Conservation (phyloP, 2,888 invertebrate genomes). For the Himalopsyche anomala region DNA sequence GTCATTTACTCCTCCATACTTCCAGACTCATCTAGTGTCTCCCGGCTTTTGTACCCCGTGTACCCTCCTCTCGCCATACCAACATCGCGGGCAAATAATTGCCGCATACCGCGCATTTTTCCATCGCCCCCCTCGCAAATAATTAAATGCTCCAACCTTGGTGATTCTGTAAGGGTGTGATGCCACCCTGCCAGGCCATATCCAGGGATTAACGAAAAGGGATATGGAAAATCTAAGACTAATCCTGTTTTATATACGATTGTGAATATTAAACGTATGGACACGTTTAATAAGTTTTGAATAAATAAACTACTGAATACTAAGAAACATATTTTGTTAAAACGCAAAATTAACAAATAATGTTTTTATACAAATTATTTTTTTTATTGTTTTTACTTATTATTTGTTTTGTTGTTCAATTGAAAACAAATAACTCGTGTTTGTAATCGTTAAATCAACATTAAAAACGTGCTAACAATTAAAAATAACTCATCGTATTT, state of each 20-base stretch:
- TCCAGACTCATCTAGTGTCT: not conserved
- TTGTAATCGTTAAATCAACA: no score
- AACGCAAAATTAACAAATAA: no score
- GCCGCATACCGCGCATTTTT: constrained; percentile 65
- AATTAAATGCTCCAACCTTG: constrained; percentile 63
- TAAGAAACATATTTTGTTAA: no score
- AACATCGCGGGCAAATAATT: constrained; percentile 60
- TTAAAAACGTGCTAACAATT: no score
- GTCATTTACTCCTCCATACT: constrained; percentile 6
- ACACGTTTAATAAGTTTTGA: no score
- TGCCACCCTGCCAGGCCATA: constrained; percentile 5
- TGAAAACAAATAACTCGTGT: no score
- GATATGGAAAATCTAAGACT: not conserved
- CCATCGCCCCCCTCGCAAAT: constrained; percentile 64
- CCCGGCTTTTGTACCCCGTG: constrained; percentile 47
- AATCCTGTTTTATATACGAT: not conserved
- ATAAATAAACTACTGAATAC: no score
- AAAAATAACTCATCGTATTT: no score
- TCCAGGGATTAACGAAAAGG: not conserved
- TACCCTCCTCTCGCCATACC: constrained; percentile 52
- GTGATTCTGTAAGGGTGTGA: not conserved
- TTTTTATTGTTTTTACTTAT: no score
- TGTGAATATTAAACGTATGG: not conserved
- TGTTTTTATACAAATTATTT: no score
- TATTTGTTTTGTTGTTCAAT: no score